Evolutionary conservation across 2,113 vertebrate genomes (phyloP).

Genomic region (Potamarius usumacintae): DNA sequence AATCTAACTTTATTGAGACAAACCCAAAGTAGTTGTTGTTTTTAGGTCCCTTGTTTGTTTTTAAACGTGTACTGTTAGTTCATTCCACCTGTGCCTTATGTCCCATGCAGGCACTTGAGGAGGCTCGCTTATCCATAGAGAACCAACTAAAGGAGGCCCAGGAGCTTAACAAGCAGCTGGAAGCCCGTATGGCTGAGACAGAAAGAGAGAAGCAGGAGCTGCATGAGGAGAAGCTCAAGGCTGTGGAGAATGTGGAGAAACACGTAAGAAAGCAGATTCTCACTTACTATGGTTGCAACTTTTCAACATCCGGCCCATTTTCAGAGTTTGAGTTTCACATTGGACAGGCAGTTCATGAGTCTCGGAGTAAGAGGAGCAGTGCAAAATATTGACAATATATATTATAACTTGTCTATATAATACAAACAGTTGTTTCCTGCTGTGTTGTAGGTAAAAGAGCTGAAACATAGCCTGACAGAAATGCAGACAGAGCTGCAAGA

Average conservation of each 20-base stretch:
- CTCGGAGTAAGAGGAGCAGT: not conserved
- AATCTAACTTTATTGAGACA: not conserved
- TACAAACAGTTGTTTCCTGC: not conserved
- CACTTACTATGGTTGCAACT: not conserved
- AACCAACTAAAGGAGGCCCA: slow-evolving; percentile 83
- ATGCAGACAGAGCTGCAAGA: slow-evolving; percentile 89
- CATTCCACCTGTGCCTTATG: not conserved
- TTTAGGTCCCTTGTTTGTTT: too few species aligned
- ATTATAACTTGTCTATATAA: not conserved
- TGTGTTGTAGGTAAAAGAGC: slow-evolving; percentile 77
- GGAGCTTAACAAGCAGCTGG: slow-evolving; percentile 87
- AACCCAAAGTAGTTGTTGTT: not conserved
- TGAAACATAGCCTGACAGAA: slow-evolving; percentile 81
- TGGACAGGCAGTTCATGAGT: not conserved
- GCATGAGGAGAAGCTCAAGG: slow-evolving; percentile 84
- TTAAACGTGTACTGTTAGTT: not conserved
- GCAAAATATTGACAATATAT: not conserved
- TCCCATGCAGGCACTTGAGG: slow-evolving; percentile 77
- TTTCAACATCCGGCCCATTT: not conserved
- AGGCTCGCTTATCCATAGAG: slow-evolving; percentile 82
- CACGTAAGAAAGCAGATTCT: slow-evolving; percentile 68
- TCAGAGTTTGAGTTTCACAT: not conserved
- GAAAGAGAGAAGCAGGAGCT: slow-evolving; percentile 88
- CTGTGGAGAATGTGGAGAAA: slow-evolving; percentile 84
- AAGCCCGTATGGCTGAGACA: slow-evolving; percentile 85